A percentile compares a stretch with the other conserved stretches of the same genome.
phyloP scores from a whole-genome alignment of 2,888 invertebrate species.

The Noctua janthina region DNA sequence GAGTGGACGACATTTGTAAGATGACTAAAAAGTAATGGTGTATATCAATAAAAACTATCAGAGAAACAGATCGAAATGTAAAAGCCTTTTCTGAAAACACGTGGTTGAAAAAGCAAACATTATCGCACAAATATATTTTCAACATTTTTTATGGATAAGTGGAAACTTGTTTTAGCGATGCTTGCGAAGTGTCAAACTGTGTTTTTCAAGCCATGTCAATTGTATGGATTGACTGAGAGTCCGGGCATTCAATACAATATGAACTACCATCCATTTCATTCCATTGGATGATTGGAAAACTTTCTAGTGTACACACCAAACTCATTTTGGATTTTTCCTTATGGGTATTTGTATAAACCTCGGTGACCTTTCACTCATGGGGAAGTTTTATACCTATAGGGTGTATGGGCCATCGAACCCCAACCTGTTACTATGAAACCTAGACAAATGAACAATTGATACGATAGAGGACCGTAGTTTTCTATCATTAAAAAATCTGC shows the following conservation, averaged over 20 bases:
- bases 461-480: not conserved
- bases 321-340: conserved; percentile 11
- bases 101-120: not conserved
- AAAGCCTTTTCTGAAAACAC: not conserved
- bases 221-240: not conserved
- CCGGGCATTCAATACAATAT: conserved; percentile 23
- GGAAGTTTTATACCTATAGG: not conserved
- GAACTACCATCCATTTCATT: conserved; percentile 9
- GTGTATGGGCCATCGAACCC: not conserved
- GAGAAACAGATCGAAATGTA: not conserved
- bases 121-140: not conserved
- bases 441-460: not conserved
- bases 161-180: not conserved
- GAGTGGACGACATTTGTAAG: too few relatives aligned
- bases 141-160: not conserved
- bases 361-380: not conserved
- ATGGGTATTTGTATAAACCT: not conserved
- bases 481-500: not conserved
- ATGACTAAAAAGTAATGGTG: too few relatives aligned
- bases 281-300: conserved; percentile 49
- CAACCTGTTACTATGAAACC: not conserved
- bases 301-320: conserved; percentile 24
- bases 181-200: not conserved
- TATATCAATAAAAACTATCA: not conserved
- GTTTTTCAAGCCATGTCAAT: not conserved